phyloP scores from a whole-genome alignment of 2,113 vertebrate genomes.

The Lycaon pictus region DNA sequence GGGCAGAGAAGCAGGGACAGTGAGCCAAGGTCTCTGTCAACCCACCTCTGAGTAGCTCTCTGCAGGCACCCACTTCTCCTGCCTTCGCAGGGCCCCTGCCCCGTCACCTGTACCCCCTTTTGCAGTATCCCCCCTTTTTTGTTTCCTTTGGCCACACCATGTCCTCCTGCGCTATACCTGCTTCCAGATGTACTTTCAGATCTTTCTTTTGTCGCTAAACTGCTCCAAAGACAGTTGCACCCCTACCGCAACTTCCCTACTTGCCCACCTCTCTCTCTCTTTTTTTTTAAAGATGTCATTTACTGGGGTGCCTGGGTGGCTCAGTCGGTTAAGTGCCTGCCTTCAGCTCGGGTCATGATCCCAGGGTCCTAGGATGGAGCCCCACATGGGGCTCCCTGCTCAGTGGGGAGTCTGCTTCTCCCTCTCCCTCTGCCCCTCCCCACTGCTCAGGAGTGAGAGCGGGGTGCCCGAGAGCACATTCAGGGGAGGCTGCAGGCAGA shows the following conservation, averaged over 20 bases:
- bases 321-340: no score
- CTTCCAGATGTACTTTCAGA: background rate
- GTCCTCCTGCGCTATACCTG: background rate
- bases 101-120: no score
- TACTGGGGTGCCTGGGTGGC: no score
- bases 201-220: background rate
- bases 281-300: background rate
- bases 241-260: background rate
- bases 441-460: no score
- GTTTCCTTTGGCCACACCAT: background rate
- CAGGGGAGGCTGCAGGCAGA: no score
- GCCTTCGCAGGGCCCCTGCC: background rate
- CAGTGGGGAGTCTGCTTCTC: no score
- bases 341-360: no score
- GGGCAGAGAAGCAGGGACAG: background rate
- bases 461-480: no score
- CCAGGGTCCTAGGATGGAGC: no score
- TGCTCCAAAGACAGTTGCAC: background rate
- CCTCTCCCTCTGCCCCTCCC: no score
- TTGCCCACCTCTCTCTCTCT: background rate
- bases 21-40: no score
- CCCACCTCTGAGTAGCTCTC: background rate
- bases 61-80: background rate
- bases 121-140: background rate
- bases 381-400: no score